Conservation (phyloP, 2,888 invertebrate species). For the Diarsia rubi region DNA sequence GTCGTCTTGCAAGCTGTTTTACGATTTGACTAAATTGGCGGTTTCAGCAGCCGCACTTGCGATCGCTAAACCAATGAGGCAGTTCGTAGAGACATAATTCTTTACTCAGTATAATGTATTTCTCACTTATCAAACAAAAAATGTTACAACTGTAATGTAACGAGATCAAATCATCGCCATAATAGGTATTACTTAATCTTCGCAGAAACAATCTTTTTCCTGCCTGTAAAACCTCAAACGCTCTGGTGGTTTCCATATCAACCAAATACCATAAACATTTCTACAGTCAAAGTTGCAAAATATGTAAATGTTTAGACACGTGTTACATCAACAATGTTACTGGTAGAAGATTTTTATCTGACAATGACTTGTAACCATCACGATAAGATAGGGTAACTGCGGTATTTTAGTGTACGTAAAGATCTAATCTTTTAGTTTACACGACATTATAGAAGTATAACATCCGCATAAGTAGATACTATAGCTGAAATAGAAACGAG, state of each 20-base stretch:
- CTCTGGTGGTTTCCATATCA: not conserved
- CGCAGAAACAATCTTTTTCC: not conserved
- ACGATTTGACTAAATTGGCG: not conserved
- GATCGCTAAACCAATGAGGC: too few relatives aligned
- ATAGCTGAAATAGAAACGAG: not conserved
- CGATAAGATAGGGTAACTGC: conserved; percentile 5
- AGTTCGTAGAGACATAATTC: too few relatives aligned
- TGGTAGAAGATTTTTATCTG: conserved; percentile 13
- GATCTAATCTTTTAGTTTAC: conserved; percentile 19
- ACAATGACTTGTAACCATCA: conserved; percentile 15
- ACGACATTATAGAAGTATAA: not conserved
- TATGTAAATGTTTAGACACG: conserved; percentile 6
- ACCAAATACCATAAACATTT: not conserved
- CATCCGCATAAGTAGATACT: not conserved
- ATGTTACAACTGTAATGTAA: not conserved
- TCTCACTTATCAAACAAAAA: conserved; percentile 9
- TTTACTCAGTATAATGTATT: not conserved
- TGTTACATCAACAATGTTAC: conserved; percentile 20
- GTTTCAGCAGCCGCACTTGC: too few relatives aligned
- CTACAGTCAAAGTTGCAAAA: not conserved
- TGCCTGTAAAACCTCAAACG: not conserved
- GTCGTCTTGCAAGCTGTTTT: not conserved
- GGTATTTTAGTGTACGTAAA: conserved; percentile 2
- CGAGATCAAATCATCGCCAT: not conserved
- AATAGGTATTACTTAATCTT: not conserved